Evolutionary conservation across 2,113 vertebrate species (phyloP).

Genomic region (Erpornis zantholeuca): DNA sequence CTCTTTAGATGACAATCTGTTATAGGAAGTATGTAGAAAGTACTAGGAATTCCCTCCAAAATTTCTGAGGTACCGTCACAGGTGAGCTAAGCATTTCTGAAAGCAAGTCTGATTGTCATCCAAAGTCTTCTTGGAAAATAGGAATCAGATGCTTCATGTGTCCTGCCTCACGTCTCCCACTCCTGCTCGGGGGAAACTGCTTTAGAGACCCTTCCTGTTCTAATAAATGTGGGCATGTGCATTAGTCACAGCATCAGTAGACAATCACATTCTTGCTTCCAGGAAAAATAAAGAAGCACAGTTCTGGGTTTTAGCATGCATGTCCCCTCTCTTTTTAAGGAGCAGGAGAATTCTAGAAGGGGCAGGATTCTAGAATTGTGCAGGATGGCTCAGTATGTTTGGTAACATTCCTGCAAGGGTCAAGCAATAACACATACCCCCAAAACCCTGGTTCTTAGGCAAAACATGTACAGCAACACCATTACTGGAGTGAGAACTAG

Average conservation of each 20-base stretch:
- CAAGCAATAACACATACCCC: not conserved
- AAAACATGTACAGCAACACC: not conserved
- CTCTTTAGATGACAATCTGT: not conserved
- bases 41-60: not conserved
- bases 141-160: fast-evolving
- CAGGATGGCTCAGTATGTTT: slow-evolving; percentile 27
- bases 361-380: no score
- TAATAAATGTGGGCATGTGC: not conserved
- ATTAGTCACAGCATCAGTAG: not conserved
- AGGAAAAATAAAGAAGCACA: not conserved
- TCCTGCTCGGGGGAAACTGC: not conserved
- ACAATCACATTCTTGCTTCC: not conserved
- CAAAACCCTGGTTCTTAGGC: not conserved
- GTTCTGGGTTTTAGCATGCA: not conserved
- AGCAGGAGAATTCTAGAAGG: not conserved
- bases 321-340: not conserved
- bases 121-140: not conserved
- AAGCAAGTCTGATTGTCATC: not conserved
- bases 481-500: not conserved
- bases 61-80: not conserved
- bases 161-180: not conserved
- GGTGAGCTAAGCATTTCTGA: not conserved
- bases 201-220: not conserved
- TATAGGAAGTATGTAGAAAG: not conserved
- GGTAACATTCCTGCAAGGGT: slow-evolving; percentile 25